These are phyloP conservation scores for Epinotia ramella DNA, from an alignment of 2,888 invertebrate genomes.

Conservation along the genomic window DNA sequence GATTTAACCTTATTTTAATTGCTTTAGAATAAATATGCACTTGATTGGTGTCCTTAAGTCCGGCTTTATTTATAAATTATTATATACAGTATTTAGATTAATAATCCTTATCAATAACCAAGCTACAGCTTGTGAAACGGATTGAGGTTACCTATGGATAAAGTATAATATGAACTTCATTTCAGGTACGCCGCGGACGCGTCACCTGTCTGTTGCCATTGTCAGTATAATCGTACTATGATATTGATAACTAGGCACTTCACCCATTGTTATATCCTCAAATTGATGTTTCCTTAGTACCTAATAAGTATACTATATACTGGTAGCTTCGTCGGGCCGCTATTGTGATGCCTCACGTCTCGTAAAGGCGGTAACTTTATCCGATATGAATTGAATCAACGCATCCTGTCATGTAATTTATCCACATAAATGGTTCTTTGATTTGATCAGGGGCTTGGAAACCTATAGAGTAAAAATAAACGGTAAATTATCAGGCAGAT, in stretches of 20 bases:
- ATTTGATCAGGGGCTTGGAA: neutral
- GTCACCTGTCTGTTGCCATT: neutral
- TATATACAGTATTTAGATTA: too few species aligned
- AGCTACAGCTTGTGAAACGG: neutral
- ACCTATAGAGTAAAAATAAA: neutral
- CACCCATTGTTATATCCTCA: slow-evolving; percentile 17
- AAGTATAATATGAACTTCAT: neutral
- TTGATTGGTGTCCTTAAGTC: too few species aligned
- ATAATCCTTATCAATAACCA: neutral
- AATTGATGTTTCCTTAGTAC: slow-evolving; percentile 36
- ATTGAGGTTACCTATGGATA: neutral
- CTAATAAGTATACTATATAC: slow-evolving; percentile 35
- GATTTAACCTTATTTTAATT: too few species aligned
- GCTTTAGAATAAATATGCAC: too few species aligned
- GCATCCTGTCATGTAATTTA: slow-evolving; percentile 34
- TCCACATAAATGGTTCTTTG: slow-evolving; percentile 13
- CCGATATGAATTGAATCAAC: slow-evolving; percentile 36
- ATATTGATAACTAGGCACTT: neutral
- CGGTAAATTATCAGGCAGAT: neutral
- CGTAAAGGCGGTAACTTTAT: slow-evolving; percentile 30
- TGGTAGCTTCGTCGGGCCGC: neutral
- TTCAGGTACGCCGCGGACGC: neutral
- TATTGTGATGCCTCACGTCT: slow-evolving; percentile 21
- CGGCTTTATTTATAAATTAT: too few species aligned
- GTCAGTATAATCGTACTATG: neutral